These are phyloP conservation scores for Tetraneura akinire DNA, from an alignment of 1,140 invertebrate genomes.

Conservation along the genomic window DNA sequence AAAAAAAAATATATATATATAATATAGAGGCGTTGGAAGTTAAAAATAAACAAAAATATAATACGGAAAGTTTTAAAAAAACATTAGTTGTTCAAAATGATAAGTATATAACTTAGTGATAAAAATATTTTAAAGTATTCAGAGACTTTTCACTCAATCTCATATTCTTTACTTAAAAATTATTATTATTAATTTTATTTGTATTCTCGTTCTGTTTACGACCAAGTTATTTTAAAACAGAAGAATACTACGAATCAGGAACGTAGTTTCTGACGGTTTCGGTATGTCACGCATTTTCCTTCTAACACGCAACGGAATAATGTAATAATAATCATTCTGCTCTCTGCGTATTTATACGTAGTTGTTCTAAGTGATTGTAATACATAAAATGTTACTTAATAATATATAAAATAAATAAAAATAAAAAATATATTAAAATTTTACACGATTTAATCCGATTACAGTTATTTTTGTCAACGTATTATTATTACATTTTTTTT, in stretches of 20 bases:
- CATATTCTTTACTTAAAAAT: conserved; percentile 25
- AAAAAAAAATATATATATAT: neutral
- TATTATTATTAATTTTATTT: conserved; percentile 21
- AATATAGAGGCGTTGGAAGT: conserved; percentile 19
- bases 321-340: no score
- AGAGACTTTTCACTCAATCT: neutral
- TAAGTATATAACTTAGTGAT: conserved; percentile 26
- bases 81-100: conserved; percentile 28
- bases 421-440: no score
- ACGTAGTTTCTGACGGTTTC: no score
- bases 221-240: neutral
- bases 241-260: neutral
- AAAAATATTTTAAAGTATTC: conserved; percentile 26
- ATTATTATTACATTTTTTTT: no score
- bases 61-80: conserved; percentile 12
- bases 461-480: no score
- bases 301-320: no score
- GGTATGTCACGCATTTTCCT: no score
- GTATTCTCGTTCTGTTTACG: neutral
- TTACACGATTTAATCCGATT: no score
- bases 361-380: no score
- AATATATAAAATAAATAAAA: no score
- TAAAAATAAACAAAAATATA: conserved; percentile 15
- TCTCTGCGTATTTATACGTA: no score
- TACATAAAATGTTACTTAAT: no score